These are phyloP conservation scores for Drosophila mojavensis DNA, from an alignment of 1,140 invertebrate genomes.

Conservation along the genomic window DNA sequence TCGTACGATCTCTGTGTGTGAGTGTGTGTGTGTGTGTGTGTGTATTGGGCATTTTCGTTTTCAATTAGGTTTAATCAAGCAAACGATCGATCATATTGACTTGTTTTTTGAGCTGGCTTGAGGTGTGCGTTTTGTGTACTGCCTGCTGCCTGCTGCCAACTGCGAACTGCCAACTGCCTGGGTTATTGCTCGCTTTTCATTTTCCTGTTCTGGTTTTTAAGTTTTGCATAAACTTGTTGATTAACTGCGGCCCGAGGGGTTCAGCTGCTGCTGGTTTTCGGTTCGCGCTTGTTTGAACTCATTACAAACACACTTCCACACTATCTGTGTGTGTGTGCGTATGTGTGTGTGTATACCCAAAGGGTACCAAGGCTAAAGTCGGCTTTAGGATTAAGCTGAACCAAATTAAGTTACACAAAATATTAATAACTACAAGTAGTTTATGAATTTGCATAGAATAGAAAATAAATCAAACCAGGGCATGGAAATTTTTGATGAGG, in stretches of 20 bases:
- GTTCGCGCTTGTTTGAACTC: constrained; percentile 42
- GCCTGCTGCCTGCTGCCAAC: constrained; percentile 1
- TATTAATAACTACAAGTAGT: not conserved
- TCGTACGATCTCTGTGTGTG: not conserved
- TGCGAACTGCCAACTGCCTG: constrained; percentile 43
- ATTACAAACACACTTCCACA: constrained; percentile 11
- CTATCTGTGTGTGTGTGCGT: not conserved
- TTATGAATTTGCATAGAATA: not conserved
- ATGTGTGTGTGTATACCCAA: constrained; percentile 36
- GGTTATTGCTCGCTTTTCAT: constrained; percentile 81
- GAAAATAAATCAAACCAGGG: not conserved
- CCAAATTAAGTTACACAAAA: constrained; percentile 15
- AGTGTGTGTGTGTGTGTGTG: constrained; percentile 23
- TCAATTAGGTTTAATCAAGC: constrained; percentile 82
- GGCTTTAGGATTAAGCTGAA: constrained; percentile 6
- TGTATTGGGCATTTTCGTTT: constrained; percentile 74
- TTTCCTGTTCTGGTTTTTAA: constrained; percentile 77
- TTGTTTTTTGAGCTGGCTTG: constrained; percentile 67
- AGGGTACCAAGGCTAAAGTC: constrained; percentile 59
- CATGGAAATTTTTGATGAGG: too few species aligned
- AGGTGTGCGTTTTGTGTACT: constrained; percentile 69
- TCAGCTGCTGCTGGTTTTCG: constrained; percentile 62
- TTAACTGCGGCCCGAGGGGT: constrained; percentile 67
- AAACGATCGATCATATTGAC: constrained; percentile 82
- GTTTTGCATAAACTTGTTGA: constrained; percentile 81